Percentiles rank a stretch among this genome's conserved stretches.
These are phyloP conservation scores for Coecobrya sp. DNA, from an alignment of 2,888 invertebrate genomes.

Conservation along the genomic window DNA sequence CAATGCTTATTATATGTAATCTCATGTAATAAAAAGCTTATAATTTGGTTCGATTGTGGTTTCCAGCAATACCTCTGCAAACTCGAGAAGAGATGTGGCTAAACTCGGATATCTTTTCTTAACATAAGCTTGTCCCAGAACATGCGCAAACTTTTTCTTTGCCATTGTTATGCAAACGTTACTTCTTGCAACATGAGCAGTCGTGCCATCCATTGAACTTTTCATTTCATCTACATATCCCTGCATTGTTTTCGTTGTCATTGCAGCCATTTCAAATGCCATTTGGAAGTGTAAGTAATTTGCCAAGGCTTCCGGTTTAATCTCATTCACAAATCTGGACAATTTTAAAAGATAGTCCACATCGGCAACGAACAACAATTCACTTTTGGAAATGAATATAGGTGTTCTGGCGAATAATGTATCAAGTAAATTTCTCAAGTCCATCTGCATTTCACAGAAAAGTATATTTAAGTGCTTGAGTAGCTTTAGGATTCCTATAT, in stretches of 20 bases:
- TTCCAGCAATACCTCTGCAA: background rate
- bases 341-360: background rate
- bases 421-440: background rate
- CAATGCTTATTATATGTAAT: background rate
- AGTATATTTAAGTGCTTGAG: background rate
- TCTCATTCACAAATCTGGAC: slow-evolving; percentile 26
- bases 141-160: background rate
- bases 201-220: background rate
- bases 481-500: too few species aligned
- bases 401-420: background rate
- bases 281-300: slow-evolving; percentile 68
- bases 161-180: background rate
- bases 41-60: too few species aligned
- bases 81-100: background rate
- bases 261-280: background rate
- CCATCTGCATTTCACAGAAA: background rate
- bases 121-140: slow-evolving; percentile 88
- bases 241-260: background rate
- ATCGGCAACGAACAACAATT: background rate
- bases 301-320: slow-evolving; percentile 67
- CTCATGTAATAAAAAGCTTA: background rate
- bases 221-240: background rate
- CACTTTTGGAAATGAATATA: background rate
- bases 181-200: background rate
- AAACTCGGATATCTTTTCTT: background rate